phyloP scores from a whole-genome alignment of 2,888 invertebrate species.

The Drosophila peninsularis region DNA sequence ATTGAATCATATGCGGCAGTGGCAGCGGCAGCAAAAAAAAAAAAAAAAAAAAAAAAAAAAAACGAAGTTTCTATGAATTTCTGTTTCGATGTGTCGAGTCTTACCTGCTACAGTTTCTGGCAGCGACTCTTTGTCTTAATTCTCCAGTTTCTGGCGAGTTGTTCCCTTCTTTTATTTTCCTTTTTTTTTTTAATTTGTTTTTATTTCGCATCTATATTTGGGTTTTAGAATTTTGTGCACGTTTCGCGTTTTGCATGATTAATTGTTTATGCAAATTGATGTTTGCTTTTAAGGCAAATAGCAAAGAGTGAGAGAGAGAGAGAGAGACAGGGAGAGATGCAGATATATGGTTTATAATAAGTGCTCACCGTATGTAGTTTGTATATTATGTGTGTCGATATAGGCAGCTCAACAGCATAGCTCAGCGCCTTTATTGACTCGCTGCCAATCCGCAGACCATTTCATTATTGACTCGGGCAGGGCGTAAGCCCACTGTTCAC shows the following conservation, averaged over 20 bases:
- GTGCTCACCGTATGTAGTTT: conserved; percentile 6
- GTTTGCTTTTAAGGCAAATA: conserved; percentile 54
- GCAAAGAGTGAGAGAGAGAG: background rate
- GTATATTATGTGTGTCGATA: conserved; percentile 19
- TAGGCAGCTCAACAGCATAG: conserved; percentile 29
- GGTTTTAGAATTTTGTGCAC: conserved; percentile 71
- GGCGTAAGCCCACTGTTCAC: conserved; percentile 47
- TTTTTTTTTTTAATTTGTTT: background rate
- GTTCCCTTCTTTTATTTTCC: conserved; percentile 5
- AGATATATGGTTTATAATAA: background rate
- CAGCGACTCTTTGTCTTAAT: conserved; percentile 33
- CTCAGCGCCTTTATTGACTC: conserved; percentile 55
- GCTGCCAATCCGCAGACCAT: conserved; percentile 30
- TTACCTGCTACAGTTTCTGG: conserved; percentile 51
- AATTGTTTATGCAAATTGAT: conserved; percentile 77
- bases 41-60: background rate
- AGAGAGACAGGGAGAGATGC: background rate
- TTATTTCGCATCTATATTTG: conserved; percentile 54
- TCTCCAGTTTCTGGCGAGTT: conserved; percentile 35
- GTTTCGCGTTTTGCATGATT: conserved; percentile 76
- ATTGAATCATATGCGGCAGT: conserved; percentile 72
- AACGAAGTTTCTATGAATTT: conserved; percentile 48
- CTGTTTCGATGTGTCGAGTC: conserved; percentile 30
- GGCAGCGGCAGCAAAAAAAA: conserved; percentile 28
- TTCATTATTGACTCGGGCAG: conserved; percentile 12